Percentiles rank a stretch among this genome's conserved stretches.
These are phyloP conservation scores for Drosophila dunni DNA, from an alignment of 1,140 invertebrate genomes.

Conservation along the genomic window DNA sequence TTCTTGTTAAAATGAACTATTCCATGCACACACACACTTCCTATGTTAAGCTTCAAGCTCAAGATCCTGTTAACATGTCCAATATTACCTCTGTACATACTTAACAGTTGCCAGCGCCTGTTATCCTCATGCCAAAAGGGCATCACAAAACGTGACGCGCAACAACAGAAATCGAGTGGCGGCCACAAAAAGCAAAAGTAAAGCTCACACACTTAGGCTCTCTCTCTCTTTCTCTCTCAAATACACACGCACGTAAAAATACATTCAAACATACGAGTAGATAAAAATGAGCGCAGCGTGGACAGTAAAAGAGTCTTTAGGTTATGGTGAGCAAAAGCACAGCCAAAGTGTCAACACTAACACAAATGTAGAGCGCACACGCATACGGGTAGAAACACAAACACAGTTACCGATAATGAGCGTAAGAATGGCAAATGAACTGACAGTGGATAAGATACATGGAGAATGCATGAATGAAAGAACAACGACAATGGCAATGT, in stretches of 20 bases:
- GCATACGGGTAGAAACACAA: constrained; percentile 34
- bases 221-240: not conserved
- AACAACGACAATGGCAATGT: constrained; percentile 35
- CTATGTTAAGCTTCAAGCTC: not conserved
- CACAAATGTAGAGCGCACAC: constrained; percentile 35
- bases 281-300: constrained; percentile 34
- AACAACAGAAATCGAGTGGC: constrained; percentile 41
- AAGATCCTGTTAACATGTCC: constrained; percentile 21
- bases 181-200: constrained; percentile 65
- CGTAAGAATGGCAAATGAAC: constrained; percentile 39
- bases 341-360: constrained; percentile 21
- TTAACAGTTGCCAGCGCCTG: not conserved
- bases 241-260: constrained; percentile 16
- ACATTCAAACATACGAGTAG: constrained; percentile 15
- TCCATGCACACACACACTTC: no score
- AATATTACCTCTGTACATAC: not conserved
- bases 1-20: no score
- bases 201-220: constrained; percentile 26
- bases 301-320: constrained; percentile 13
- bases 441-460: constrained; percentile 27
- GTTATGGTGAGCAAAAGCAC: constrained; percentile 24
- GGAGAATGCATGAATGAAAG: constrained; percentile 72
- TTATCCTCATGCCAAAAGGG: constrained; percentile 2
- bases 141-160: constrained; percentile 28
- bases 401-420: constrained; percentile 17